Percentiles rank a stretch among this genome's conserved stretches.
Evolutionary conservation across 2,888 invertebrate species (phyloP).

Genomic region (Oconnorella tubifera): DNA sequence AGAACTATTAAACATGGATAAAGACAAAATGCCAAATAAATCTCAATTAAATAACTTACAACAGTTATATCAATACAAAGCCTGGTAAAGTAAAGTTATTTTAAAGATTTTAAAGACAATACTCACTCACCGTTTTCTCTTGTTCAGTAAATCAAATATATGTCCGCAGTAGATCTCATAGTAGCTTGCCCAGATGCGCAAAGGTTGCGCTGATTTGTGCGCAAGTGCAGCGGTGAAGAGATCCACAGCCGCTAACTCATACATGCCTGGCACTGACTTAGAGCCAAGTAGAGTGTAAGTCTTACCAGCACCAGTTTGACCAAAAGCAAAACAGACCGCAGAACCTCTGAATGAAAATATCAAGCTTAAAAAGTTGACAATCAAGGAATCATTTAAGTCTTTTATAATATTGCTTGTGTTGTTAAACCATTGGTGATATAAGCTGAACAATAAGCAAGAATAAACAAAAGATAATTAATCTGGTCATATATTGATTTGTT

Average conservation of each 20-base stretch:
- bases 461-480: not conserved
- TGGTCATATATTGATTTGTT: too few species aligned
- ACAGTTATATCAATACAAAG: too few species aligned
- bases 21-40: too few species aligned
- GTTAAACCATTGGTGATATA: too few species aligned
- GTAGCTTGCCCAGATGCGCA: constrained; percentile 51
- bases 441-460: too few species aligned
- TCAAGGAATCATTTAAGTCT: too few species aligned
- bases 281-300: constrained; percentile 54
- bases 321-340: constrained; percentile 55
- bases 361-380: too few species aligned
- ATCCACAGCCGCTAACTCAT: constrained; percentile 49
- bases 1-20: too few species aligned
- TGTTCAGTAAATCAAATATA: constrained; percentile 54
- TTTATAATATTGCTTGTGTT: too few species aligned
- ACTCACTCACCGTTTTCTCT: constrained; percentile 53
- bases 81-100: too few species aligned
- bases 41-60: too few species aligned
- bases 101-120: too few species aligned
- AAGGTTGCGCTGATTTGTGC: constrained; percentile 18
- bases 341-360: constrained; percentile 40
- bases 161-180: constrained; percentile 56
- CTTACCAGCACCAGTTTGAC: constrained; percentile 55
- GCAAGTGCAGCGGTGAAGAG: constrained; percentile 44
- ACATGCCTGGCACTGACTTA: constrained; percentile 46